Percentiles rank a stretch among this genome's conserved stretches.
Evolutionary conservation across 1,140 invertebrate species (phyloP).

Genomic region (Bombus pascuorum): DNA sequence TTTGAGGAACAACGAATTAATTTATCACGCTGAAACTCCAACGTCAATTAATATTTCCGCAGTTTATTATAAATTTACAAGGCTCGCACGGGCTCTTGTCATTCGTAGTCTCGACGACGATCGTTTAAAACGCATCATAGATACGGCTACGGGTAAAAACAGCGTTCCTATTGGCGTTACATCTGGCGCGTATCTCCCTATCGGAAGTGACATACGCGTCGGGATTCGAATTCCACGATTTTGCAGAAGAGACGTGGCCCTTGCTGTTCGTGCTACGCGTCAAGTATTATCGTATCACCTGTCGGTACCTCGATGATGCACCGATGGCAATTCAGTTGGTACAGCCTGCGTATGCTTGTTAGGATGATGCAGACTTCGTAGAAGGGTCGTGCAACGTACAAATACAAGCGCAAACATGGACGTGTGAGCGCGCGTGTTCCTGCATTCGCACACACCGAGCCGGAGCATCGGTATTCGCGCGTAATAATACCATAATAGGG

Average conservation of each 20-base stretch:
- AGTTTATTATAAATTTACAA: slow-evolving; percentile 50
- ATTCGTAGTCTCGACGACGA: background rate
- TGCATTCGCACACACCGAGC: background rate
- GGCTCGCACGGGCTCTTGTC: background rate
- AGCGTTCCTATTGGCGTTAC: background rate
- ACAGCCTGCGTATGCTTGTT: slow-evolving; percentile 24
- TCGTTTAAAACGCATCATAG: slow-evolving; percentile 16
- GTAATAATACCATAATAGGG: slow-evolving; percentile 60
- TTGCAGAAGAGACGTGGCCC: slow-evolving; percentile 2
- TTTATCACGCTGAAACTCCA: slow-evolving; percentile 32
- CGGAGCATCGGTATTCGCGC: slow-evolving; percentile 50
- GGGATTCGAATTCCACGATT: slow-evolving; percentile 26
- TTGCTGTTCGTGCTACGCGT: slow-evolving; percentile 13
- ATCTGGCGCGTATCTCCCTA: background rate
- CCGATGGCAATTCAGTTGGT: slow-evolving; percentile 28
- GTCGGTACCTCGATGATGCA: slow-evolving; percentile 27
- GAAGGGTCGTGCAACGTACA: background rate
- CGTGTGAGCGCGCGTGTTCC: background rate
- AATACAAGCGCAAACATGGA: no score
- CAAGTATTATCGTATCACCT: slow-evolving; percentile 44
- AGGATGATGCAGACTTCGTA: slow-evolving; percentile 29
- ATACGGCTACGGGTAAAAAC: slow-evolving; percentile 14
- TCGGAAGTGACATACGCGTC: background rate
- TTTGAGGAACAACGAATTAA: slow-evolving; percentile 41
- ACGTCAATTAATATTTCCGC: slow-evolving; percentile 38